These are phyloP conservation scores for Lathamus discolor DNA, from an alignment of 2,113 vertebrate species.

Conservation along the genomic window DNA sequence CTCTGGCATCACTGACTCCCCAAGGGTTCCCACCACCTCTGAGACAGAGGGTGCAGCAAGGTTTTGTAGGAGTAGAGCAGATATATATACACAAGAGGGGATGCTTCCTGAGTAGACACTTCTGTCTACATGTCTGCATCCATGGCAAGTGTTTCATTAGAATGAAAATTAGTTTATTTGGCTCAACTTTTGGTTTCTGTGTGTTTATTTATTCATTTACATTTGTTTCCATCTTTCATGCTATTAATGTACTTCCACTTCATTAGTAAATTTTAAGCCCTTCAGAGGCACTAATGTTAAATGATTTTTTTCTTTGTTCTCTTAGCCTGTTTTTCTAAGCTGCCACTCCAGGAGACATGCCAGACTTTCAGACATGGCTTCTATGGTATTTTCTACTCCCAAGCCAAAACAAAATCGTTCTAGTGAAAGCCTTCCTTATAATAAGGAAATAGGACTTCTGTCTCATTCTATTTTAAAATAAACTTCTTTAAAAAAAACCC, in stretches of 20 bases:
- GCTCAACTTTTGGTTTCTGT: not conserved
- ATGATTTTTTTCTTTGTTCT: not conserved
- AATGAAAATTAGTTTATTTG: not conserved
- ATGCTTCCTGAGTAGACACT: not conserved
- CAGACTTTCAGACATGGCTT: not conserved
- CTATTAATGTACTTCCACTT: not conserved
- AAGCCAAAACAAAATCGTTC: not conserved
- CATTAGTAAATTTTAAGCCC: not conserved
- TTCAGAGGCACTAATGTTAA: not conserved
- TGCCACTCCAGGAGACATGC: not conserved
- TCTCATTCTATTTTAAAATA: not conserved
- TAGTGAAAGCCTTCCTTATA: not conserved
- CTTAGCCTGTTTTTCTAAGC: not conserved
- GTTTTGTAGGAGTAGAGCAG: not conserved
- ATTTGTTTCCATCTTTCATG: not conserved
- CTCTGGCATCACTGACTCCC: not conserved
- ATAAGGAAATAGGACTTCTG: not conserved
- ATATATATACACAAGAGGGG: accelerated
- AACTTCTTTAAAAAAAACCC: not conserved
- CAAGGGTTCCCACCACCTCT: not conserved
- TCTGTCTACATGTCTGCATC: not conserved
- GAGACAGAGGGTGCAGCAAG: not conserved
- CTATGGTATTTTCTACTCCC: not conserved
- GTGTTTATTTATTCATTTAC: not conserved
- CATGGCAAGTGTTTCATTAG: not conserved